A percentile compares a stretch with the other conserved stretches of the same genome.
Conservation (phyloP, 1,140 invertebrate genomes). For the Babylonia areolata region DNA sequence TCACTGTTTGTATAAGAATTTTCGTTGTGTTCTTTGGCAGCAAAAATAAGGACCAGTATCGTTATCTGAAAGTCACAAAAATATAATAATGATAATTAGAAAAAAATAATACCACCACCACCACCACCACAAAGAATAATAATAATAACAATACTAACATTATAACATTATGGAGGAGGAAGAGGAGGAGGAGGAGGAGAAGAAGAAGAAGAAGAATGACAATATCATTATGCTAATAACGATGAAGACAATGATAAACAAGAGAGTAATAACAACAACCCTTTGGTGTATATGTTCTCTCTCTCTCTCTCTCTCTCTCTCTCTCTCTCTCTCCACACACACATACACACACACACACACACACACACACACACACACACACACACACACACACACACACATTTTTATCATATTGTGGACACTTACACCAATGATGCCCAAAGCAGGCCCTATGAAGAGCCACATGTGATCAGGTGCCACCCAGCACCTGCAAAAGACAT, state of each 20-base stretch:
- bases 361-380: background rate
- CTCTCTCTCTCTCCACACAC: background rate
- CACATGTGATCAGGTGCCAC: conserved; percentile 71
- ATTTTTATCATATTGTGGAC: background rate
- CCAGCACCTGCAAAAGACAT: conserved; percentile 68
- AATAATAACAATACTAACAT: no score
- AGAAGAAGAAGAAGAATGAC: no score
- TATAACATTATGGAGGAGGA: no score
- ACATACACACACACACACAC: conserved; percentile 5
- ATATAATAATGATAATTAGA: background rate
- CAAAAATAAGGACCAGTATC: conserved; percentile 75
- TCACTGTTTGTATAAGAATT: conserved; percentile 77
- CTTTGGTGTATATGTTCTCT: no score
- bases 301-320: background rate
- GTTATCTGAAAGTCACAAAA: conserved; percentile 66
- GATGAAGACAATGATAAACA: no score
- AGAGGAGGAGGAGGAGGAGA: no score
- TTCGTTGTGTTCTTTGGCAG: conserved; percentile 77
- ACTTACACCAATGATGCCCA: conserved; percentile 70
- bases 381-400: conserved; percentile 10
- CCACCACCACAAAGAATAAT: background rate
- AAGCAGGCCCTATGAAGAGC: conserved; percentile 73
- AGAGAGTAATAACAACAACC: no score
- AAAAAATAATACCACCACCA: background rate
- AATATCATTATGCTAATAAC: no score